Percentiles rank a stretch among this genome's conserved stretches.
Evolutionary conservation across 2,888 invertebrate genomes (phyloP).

Genomic region (Rhingia rostrata): DNA sequence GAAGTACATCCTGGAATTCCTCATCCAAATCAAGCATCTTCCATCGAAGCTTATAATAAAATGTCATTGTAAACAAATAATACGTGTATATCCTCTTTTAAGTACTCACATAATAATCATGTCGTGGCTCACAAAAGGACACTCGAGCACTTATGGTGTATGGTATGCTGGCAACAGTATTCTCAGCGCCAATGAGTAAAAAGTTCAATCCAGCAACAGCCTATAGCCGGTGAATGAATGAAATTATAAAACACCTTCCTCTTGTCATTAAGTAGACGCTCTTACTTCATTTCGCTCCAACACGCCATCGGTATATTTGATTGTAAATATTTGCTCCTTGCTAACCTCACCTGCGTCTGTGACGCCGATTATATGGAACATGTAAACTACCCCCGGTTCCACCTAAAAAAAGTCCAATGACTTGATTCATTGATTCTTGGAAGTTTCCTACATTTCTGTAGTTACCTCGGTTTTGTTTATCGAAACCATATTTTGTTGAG

Average conservation of each 20-base stretch:
- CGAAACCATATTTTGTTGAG: conserved; percentile 75
- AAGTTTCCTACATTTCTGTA: background rate
- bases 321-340: conserved; percentile 75
- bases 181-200: conserved; percentile 75
- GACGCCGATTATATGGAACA: conserved; percentile 76
- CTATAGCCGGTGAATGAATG: conserved; percentile 24
- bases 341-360: conserved; percentile 76
- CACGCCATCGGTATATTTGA: conserved; percentile 75
- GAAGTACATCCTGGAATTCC: conserved; percentile 72
- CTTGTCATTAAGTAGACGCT: background rate
- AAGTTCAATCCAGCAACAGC: conserved; percentile 73
- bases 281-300: conserved; percentile 73
- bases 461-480: conserved; percentile 74
- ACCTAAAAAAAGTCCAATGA: conserved; percentile 67
- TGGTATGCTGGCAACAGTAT: conserved; percentile 74
- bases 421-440: conserved; percentile 58
- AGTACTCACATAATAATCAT: conserved; percentile 73
- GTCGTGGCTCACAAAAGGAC: conserved; percentile 75
- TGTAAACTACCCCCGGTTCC: conserved; percentile 76
- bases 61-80: background rate
- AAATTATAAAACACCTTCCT: background rate
- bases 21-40: conserved; percentile 75
- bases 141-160: conserved; percentile 74
- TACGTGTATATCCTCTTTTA: background rate
- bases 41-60: conserved; percentile 67